These are phyloP conservation scores for Lepidurus arcticus DNA, from an alignment of 1,140 invertebrate species.

Conservation along the genomic window DNA sequence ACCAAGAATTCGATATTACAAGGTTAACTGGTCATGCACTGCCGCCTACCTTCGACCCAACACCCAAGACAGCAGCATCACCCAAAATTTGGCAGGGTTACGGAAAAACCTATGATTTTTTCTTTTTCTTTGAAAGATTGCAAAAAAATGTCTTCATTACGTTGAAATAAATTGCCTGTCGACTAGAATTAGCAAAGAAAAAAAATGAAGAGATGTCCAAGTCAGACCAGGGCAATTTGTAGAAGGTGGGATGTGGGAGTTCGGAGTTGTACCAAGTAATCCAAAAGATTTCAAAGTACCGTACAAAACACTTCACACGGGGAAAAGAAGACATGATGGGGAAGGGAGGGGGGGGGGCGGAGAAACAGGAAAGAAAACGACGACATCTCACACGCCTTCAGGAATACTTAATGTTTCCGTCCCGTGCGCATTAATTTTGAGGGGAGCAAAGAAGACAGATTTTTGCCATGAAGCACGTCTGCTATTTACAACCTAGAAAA, in stretches of 20 bases:
- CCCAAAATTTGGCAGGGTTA: neutral
- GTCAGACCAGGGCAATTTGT: slow-evolving; percentile 29
- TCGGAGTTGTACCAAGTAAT: neutral
- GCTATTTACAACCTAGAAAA: slow-evolving; percentile 22
- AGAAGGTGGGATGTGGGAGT: neutral
- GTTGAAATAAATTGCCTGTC: slow-evolving; percentile 4
- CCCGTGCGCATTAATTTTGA: slow-evolving; percentile 21
- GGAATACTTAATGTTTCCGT: slow-evolving; percentile 14
- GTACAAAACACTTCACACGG: slow-evolving; percentile 14
- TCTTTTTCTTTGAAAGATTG: neutral
- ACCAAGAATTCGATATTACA: neutral
- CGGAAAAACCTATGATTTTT: neutral
- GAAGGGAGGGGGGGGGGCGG: neutral
- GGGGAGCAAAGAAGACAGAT: neutral
- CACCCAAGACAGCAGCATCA: neutral
- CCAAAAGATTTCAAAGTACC: neutral
- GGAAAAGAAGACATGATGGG: neutral
- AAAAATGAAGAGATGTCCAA: neutral
- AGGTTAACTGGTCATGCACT: neutral
- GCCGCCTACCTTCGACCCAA: neutral
- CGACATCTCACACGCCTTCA: neutral
- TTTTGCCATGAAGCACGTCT: slow-evolving; percentile 21
- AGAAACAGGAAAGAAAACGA: neutral
- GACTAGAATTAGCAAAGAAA: neutral
- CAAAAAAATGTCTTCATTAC: neutral